Evolutionary conservation across 2,113 vertebrate genomes (phyloP).

Genomic region (Tragelaphus scriptus): DNA sequence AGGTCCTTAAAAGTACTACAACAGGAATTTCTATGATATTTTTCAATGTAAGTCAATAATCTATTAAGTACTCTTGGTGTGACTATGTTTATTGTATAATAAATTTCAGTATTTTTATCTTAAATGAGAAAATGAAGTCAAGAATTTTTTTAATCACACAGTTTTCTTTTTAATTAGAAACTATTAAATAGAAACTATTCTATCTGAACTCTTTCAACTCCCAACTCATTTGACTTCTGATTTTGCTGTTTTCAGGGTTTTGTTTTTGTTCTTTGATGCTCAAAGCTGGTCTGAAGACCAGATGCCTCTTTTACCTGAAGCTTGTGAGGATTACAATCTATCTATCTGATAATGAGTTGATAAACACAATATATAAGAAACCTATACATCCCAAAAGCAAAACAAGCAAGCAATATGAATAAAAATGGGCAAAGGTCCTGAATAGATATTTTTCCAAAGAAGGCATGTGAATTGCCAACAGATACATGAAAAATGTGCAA

Average conservation of each 20-base stretch:
- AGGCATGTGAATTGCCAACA: background rate
- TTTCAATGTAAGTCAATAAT: background rate
- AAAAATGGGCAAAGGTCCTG: background rate
- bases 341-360: background rate
- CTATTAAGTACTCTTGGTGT: background rate
- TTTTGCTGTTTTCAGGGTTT: background rate
- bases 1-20: background rate
- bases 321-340: background rate
- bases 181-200: background rate
- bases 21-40: background rate
- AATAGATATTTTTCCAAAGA: background rate
- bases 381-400: background rate
- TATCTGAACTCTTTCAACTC: background rate
- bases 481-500: background rate
- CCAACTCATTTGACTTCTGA: background rate
- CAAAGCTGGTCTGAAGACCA: background rate
- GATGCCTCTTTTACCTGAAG: background rate
- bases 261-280: background rate
- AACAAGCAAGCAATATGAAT: background rate
- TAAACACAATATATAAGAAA: background rate
- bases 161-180: background rate
- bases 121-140: background rate
- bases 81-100: background rate
- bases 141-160: background rate
- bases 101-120: slow-evolving; percentile 12